Evolutionary conservation across 2,797 vertebrate genomes (phyloP), one percentile per base, ranked within the genome.

Genomic region (Coranthus polyacanthus): DNA sequence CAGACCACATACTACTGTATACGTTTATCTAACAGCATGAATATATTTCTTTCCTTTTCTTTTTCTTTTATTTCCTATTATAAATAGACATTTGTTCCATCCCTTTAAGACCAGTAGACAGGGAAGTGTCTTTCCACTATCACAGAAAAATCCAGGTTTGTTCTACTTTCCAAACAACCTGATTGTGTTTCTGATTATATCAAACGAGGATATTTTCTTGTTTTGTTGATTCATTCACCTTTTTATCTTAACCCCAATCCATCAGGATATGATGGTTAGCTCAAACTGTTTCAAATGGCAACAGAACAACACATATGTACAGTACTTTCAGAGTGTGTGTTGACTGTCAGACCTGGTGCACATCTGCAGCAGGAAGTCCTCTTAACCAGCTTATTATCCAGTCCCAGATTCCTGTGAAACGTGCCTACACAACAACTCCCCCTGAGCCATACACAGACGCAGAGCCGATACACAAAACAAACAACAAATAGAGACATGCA

Each of bases 331-430:
- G 29, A 15, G 29, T 60, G 38, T 63, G 45, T 45, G 46, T 17
- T 24, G 13, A 49, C 39, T 67, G 68, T 75, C 67, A 74, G 66
- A 60, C 18, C 16, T n/a, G 43, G 21, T 9, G 49, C 74, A 82
- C 84, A 83, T 75, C 54, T 80, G 83, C 71, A 84, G 45, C 52
- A 41, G 67, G 72, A 74, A 67, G 78, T 82, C 61, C 58, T 70
- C 41, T 26, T 11, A 60, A 76, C 45, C 41, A 26, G 45, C 62
- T 79, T 54, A 58, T 82, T 84, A 85, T 69, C 77, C 58, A 45
- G 59, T 17, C 39, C 38, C 49, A 20, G 39, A 70, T 65, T 60
- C 56, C 55, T 43, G 45, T 50, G 46, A 77, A 83, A 85, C 56
- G 36, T 71, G 78, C 79, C 53, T 15, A 72, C 38, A 26, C 67